Percentiles rank a stretch among this genome's conserved stretches.
These are phyloP conservation scores for Capitulum mitella DNA, from an alignment of 2,888 invertebrate genomes.

Conservation along the genomic window DNA sequence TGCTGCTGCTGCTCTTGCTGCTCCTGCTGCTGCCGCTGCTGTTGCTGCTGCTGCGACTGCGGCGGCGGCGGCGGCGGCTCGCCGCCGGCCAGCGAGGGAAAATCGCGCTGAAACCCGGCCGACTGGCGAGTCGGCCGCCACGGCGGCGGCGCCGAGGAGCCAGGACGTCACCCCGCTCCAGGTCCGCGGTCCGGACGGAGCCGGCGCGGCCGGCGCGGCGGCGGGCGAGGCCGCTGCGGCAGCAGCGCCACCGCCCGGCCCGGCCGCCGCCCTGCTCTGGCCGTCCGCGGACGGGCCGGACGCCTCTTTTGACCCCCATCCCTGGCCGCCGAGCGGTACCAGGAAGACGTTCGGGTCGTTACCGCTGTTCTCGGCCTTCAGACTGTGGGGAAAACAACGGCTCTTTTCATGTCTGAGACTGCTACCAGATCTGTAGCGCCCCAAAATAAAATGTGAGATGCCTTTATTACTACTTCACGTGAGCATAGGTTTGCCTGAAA, in stretches of 20 bases:
- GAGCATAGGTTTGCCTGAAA: not conserved
- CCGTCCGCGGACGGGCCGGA: not conserved
- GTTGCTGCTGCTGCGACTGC: not conserved
- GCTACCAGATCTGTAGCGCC: too few relatives aligned
- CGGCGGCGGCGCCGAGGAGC: not conserved
- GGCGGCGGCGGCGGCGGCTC: not conserved
- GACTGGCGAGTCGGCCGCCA: not conserved
- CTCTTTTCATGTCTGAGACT: too few relatives aligned
- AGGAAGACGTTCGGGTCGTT: conserved; percentile 11
- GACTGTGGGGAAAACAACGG: not conserved
- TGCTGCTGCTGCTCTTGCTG: not conserved
- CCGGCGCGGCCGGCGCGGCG: not conserved
- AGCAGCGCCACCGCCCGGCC: not conserved
- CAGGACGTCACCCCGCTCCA: not conserved
- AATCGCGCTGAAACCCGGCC: conserved; percentile 13
- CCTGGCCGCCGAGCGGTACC: conserved; percentile 10
- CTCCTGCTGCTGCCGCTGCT: not conserved
- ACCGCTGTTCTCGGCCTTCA: conserved; percentile 14
- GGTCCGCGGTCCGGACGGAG: not conserved
- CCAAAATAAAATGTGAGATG: not conserved
- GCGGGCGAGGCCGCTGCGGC: not conserved
- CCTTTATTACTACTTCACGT: not conserved
- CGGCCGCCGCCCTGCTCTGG: not conserved
- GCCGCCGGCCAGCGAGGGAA: not conserved
- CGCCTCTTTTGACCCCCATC: not conserved